Evolutionary conservation across 2,797 vertebrate genomes (phyloP).

Genomic region (Graptemys geographica): DNA sequence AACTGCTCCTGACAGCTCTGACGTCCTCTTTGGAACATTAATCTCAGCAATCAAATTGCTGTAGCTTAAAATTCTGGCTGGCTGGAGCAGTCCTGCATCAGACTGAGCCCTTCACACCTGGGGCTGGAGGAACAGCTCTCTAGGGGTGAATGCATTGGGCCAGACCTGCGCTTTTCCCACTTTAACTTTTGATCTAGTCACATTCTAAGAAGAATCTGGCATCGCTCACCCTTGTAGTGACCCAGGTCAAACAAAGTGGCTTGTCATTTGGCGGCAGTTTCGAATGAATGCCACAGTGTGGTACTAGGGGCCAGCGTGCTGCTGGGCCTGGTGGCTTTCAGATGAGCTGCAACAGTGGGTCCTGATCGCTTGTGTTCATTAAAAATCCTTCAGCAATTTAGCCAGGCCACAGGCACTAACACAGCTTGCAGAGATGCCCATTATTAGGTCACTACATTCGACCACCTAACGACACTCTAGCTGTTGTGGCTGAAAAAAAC

Average conservation of each 20-base stretch:
- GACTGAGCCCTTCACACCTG: background rate
- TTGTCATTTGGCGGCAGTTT: background rate
- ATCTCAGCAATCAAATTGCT: background rate
- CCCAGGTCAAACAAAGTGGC: background rate
- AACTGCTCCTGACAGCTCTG: background rate
- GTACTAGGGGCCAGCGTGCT: background rate
- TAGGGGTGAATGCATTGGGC: background rate
- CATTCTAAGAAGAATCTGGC: background rate
- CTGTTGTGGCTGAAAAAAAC: accelerated
- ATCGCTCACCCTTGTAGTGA: too few species aligned
- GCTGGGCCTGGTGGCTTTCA: background rate
- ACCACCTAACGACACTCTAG: background rate
- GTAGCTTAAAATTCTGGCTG: background rate
- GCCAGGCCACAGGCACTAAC: background rate
- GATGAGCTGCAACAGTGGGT: background rate
- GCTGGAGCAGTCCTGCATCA: background rate
- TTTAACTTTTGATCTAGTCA: background rate
- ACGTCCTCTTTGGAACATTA: accelerated
- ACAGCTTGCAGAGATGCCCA: accelerated
- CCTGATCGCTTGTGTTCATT: background rate
- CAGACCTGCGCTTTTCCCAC: accelerated
- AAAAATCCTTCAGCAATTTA: background rate
- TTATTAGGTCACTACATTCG: background rate
- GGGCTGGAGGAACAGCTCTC: background rate
- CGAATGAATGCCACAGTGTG: background rate